These are phyloP conservation scores for Emydocephalus ijimae DNA, from an alignment of 2,113 vertebrate species.

Conservation along the genomic window DNA sequence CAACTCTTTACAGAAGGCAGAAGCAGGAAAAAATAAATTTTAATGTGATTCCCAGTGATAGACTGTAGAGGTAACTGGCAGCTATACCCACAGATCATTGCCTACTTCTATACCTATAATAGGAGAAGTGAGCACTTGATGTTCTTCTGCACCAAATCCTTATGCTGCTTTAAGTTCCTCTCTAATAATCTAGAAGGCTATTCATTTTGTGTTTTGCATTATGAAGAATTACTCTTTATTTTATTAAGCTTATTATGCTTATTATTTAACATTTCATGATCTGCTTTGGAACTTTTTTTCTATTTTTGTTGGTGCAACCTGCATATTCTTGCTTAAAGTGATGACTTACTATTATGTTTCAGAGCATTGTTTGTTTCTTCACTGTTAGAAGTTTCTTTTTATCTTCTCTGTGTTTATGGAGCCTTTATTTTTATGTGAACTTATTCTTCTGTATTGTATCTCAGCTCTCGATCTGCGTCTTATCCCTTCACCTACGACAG, in stretches of 20 bases:
- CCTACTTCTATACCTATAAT: neutral
- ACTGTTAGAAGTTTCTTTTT: neutral
- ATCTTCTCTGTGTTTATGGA: neutral
- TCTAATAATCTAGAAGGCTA: neutral
- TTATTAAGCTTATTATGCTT: neutral
- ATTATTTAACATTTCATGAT: neutral
- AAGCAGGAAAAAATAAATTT: neutral
- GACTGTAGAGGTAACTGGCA: neutral
- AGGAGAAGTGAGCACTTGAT: neutral
- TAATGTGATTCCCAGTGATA: neutral
- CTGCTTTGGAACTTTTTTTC: neutral
- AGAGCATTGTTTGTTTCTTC: neutral
- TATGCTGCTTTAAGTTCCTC: neutral
- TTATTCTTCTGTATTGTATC: neutral
- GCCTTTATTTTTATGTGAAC: neutral
- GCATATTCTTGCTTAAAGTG: neutral
- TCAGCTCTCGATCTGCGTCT: neutral
- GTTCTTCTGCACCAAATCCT: neutral
- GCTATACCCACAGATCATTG: neutral
- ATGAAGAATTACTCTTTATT: neutral
- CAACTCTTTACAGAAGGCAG: neutral
- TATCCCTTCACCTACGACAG: neutral
- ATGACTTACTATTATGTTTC: neutral
- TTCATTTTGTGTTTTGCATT: neutral
- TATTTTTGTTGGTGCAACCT: neutral